Conservation (phyloP, 2,797 vertebrate species). For the Choloepus didactylus region DNA sequence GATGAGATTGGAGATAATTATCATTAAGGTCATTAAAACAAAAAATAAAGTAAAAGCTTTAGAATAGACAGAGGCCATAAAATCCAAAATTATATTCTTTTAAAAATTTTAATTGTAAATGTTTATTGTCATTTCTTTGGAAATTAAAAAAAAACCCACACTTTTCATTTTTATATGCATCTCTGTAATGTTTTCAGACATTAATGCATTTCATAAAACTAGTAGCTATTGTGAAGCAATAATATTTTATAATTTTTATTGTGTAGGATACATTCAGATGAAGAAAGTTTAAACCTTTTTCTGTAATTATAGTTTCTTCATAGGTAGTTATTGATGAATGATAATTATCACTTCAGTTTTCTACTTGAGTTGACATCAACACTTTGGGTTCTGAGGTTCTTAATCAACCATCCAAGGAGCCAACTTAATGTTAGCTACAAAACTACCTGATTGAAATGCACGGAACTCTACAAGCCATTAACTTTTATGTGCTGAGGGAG, state of each 20-base stretch:
- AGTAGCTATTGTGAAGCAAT: constrained; percentile 45
- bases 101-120: neutral
- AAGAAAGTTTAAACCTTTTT: neutral
- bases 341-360: constrained; percentile 74
- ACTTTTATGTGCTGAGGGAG: constrained; percentile 71
- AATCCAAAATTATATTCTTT: neutral
- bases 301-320: constrained; percentile 59
- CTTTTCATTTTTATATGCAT: neutral
- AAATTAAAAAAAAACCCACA: neutral
- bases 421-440: constrained; percentile 74
- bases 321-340: constrained; percentile 63
- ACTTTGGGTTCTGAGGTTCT: constrained; percentile 9
- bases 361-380: constrained; percentile 59
- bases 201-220: constrained; percentile 42
- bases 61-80: neutral
- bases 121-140: neutral
- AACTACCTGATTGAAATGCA: constrained; percentile 66
- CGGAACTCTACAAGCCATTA: constrained; percentile 76
- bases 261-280: neutral
- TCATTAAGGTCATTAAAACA: constrained; percentile 14
- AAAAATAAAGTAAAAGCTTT: constrained; percentile 32
- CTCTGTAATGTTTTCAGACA: constrained; percentile 39
- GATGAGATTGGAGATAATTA: neutral
- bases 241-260: constrained; percentile 59
- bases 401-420: constrained; percentile 69